These are phyloP conservation scores for Argyrosomus japonicus DNA, from an alignment of 2,113 vertebrate genomes.

Conservation along the genomic window DNA sequence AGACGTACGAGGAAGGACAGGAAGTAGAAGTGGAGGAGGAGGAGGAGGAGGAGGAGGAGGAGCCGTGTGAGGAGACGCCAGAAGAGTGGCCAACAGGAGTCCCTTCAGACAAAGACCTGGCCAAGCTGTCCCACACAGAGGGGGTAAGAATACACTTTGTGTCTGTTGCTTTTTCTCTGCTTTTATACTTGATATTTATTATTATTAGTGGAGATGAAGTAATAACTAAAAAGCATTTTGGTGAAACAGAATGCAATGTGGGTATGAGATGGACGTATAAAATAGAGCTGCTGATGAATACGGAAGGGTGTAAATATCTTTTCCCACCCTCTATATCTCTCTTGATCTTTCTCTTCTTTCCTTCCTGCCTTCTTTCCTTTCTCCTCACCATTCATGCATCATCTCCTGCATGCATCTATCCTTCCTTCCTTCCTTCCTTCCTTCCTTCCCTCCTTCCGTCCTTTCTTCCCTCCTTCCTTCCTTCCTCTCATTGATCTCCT, in stretches of 20 bases:
- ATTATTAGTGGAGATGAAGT: not conserved
- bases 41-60: slow-evolving; percentile 76
- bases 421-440: no score
- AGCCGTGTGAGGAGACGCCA: slow-evolving; percentile 74
- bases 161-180: not conserved
- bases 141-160: slow-evolving; percentile 84
- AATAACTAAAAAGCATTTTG: not conserved
- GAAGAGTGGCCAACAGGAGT: slow-evolving; percentile 83
- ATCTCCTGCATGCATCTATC: no score
- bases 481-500: not conserved
- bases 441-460: no score
- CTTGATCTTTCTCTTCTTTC: not conserved
- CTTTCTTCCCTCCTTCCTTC: not conserved
- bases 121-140: slow-evolving; percentile 89
- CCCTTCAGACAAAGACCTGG: slow-evolving; percentile 92
- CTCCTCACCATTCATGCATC: not conserved
- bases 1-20: slow-evolving; percentile 60
- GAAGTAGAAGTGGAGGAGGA: slow-evolving; percentile 74
- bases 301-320: not conserved
- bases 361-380: not conserved
- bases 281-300: not conserved
- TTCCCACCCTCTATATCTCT: not conserved
- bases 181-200: not conserved
- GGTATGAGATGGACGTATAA: not conserved
- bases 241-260: not conserved